Percentiles rank a stretch among this genome's conserved stretches.
phyloP scores from a whole-genome alignment of 1,140 invertebrate species.

The Brachionus rotundiformis region DNA sequence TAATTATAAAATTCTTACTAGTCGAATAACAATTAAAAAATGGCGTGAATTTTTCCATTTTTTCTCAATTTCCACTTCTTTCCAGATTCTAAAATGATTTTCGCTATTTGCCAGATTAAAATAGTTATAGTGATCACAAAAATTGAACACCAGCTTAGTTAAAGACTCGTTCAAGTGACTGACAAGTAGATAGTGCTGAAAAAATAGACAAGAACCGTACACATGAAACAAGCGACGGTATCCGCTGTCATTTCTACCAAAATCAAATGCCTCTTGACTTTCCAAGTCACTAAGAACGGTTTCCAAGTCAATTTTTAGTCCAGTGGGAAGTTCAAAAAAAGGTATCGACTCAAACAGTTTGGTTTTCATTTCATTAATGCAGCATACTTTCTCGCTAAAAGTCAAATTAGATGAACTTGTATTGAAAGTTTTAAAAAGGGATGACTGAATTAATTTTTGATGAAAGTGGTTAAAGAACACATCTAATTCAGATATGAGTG shows the following conservation, averaged over 20 bases:
- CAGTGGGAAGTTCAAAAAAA: not conserved
- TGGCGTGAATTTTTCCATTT: not conserved
- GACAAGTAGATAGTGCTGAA: not conserved
- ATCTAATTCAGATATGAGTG: not conserved
- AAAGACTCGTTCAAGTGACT: not conserved
- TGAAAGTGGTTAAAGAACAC: slow-evolving; percentile 27
- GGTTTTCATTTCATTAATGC: not conserved
- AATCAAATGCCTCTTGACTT: not conserved
- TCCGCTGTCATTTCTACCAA: not conserved
- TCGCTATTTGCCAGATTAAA: not conserved
- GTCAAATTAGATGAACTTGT: not conserved
- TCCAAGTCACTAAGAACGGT: not conserved
- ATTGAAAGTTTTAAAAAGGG: not conserved
- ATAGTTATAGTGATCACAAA: not conserved
- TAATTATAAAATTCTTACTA: not conserved
- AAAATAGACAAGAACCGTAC: slow-evolving; percentile 6
- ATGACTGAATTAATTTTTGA: not conserved
- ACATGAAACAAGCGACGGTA: not conserved
- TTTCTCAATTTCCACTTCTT: not conserved
- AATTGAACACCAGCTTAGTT: slow-evolving; percentile 11
- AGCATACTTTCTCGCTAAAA: not conserved
- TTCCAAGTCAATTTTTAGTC: slow-evolving; percentile 1
- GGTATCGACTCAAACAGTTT: slow-evolving; percentile 5
- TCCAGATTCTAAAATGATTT: slow-evolving; percentile 29
- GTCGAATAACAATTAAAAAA: not conserved